Evolutionary conservation across 2,888 invertebrate genomes (phyloP), one percentile per base, ranked within the genome.

Genomic region (Cryptus armator): DNA sequence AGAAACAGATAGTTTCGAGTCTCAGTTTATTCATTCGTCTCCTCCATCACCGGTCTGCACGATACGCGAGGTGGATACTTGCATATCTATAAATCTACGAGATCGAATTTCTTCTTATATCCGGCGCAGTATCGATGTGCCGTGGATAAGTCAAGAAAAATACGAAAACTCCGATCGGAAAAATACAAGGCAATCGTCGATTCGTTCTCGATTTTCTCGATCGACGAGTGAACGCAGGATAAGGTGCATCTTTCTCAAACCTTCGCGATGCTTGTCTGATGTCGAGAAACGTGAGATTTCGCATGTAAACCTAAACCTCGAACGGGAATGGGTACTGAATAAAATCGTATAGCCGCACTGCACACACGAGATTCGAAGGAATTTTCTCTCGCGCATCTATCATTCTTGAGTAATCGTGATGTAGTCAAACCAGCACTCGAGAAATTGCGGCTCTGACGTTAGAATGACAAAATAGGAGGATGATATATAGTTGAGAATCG

Each of bases 401-500:
- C 48, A 48, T 48, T 48, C n/a, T 48, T 12, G 48, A 14, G 48
- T 48, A 14, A 12, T 14, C 32, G n/a, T 29, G 59, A 6, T 29
- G 59, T 1, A 48, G n/a, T 62, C 14, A 29, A 62, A 32, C 32
- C 32, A 14, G n/a, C 59, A 32, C 14, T 62, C 32, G 29, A 12
- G 5, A 29, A 14, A 62, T 43, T 19, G 53, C 16, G 10, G 53
- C 53, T 16, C 7, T 19, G 7, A 19, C 53, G 53, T 19, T 3
- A 5, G 56, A 59, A 10, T 10, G 19, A 10, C 56, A 14, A 24
- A 81, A 64, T 76, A 14, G 75, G 37, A 37, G 2, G 6, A 37
- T 9, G 37, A 37, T 37, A 7, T 37, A 16, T 76, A 51, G 81
- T 44, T n/a, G 67, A 12, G 75, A 76, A 76, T 53, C 70, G 70